Evolutionary conservation across 2,888 invertebrate species (phyloP).

Genomic region (Cataglyphis cursor): DNA sequence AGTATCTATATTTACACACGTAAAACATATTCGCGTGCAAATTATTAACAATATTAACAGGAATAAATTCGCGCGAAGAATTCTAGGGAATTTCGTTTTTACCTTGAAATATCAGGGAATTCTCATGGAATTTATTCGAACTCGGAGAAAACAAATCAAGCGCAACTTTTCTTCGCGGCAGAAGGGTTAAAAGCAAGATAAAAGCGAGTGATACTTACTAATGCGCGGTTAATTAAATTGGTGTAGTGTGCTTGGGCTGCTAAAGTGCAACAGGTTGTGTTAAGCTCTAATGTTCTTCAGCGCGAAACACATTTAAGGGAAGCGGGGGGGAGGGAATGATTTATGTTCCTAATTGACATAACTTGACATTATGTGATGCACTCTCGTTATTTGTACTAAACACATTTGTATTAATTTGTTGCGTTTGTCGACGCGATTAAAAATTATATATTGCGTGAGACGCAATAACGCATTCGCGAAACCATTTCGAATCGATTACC

Average conservation of each 20-base stretch:
- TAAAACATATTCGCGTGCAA: not conserved
- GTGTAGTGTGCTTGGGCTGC: not conserved
- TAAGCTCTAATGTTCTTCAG: constrained; percentile 43
- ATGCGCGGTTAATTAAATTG: constrained; percentile 46
- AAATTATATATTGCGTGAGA: not conserved
- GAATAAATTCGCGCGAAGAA: constrained; percentile 23
- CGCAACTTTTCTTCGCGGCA: not conserved
- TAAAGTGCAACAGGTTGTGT: constrained; percentile 55
- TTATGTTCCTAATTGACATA: constrained; percentile 33
- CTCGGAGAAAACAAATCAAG: not conserved
- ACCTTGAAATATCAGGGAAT: too few species aligned
- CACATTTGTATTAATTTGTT: not conserved
- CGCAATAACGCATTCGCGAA: not conserved
- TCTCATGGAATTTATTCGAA: not conserved
- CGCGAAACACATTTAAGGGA: constrained; percentile 27
- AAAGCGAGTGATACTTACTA: constrained; percentile 19
- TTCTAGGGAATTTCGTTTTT: too few species aligned
- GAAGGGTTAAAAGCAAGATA: not conserved
- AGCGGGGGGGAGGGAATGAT: constrained; percentile 5
- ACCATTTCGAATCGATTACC: constrained; percentile 9
- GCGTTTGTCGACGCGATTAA: constrained; percentile 11
- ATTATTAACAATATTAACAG: constrained; percentile 23
- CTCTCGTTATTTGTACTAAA: not conserved
- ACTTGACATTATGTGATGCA: not conserved
- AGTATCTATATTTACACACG: not conserved